Evolutionary conservation across 2,113 vertebrate species (phyloP).

Genomic region (Excalfactoria chinensis): DNA sequence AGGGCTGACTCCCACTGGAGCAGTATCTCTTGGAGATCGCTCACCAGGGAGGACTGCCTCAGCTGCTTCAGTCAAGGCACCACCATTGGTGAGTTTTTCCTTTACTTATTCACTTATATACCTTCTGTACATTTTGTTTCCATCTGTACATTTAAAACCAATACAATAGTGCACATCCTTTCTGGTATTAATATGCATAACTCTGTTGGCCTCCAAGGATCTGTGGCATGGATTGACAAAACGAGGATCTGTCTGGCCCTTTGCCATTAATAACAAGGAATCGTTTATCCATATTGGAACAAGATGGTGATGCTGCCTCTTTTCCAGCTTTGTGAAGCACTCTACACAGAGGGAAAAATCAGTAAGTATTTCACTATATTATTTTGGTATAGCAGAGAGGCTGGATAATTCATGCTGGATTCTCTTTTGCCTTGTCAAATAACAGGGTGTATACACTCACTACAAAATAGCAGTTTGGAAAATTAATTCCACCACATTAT

Average conservation of each 20-base stretch:
- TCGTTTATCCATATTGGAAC: conserved; percentile 37
- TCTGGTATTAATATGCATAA: conserved; percentile 21
- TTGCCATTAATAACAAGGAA: conserved; percentile 46
- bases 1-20: too few relatives aligned
- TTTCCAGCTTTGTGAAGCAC: conserved; percentile 15
- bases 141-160: too few relatives aligned
- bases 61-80: too few relatives aligned
- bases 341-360: conserved; percentile 30
- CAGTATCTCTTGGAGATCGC: too few relatives aligned
- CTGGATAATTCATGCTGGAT: conserved; percentile 5
- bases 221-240: neutral
- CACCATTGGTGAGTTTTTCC: too few relatives aligned
- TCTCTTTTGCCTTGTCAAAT: conserved; percentile 43
- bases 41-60: too few relatives aligned
- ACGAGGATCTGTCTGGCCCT: conserved; percentile 13
- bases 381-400: conserved; percentile 28
- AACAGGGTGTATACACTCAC: neutral
- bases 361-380: conserved; percentile 23
- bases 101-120: too few relatives aligned
- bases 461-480: conserved; percentile 45
- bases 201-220: conserved; percentile 10
- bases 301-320: conserved; percentile 39
- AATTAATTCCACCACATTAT: conserved; percentile 42
- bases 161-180: conserved; percentile 1
- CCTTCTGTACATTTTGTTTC: too few relatives aligned